phyloP scores from a whole-genome alignment of 2,797 vertebrate species.

The Cuculus canorus region DNA sequence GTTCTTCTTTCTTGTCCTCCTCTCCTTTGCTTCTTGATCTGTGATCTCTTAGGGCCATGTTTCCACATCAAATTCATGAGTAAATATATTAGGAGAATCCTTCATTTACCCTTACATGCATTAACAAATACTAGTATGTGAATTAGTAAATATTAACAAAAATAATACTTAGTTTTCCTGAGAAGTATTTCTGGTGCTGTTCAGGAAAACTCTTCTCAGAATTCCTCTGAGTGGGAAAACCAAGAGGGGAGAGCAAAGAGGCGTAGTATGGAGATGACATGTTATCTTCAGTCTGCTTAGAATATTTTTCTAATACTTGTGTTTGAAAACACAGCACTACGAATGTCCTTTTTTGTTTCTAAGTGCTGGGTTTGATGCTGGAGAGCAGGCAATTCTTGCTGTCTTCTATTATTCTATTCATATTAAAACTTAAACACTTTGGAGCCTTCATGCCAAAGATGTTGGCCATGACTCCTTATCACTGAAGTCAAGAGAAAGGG shows the following conservation, averaged over 20 bases:
- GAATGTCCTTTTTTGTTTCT: not conserved
- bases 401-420: not conserved
- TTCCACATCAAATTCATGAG: not conserved
- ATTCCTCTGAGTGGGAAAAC: not conserved
- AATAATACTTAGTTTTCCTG: not conserved
- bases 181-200: not conserved
- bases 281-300: not conserved
- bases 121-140: not conserved
- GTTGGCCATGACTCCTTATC: not conserved
- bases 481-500: not conserved
- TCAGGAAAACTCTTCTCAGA: not conserved
- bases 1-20: not conserved
- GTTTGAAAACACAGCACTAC: not conserved
- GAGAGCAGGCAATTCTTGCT: not conserved
- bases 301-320: not conserved
- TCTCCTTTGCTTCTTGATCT: not conserved
- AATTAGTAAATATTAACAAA: not conserved
- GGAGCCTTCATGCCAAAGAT: not conserved
- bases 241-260: not conserved
- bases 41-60: not conserved
- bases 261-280: not conserved
- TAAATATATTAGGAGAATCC: not conserved
- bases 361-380: not conserved
- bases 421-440: not conserved
- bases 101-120: not conserved